These are phyloP conservation scores for Lasioglossum baleicum DNA, from an alignment of 1,140 invertebrate genomes.

Conservation along the genomic window DNA sequence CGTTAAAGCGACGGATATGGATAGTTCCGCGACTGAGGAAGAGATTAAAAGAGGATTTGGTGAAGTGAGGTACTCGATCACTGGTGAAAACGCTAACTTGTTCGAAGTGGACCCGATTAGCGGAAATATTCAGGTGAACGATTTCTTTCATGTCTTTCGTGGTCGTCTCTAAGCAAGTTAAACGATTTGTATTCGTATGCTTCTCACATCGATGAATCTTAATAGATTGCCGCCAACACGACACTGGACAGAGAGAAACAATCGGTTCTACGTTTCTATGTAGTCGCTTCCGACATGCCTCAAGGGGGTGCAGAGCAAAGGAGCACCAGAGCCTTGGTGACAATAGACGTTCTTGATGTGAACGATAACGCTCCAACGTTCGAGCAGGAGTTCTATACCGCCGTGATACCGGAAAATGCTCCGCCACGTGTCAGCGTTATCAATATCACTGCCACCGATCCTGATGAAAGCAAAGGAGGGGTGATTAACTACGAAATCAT, in stretches of 20 bases:
- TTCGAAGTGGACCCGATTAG: conserved; percentile 86
- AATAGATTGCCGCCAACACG: conserved; percentile 84
- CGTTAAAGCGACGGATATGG: conserved; percentile 86
- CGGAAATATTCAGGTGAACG: conserved; percentile 82
- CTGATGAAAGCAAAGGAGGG: conserved; percentile 86
- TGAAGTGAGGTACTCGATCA: conserved; percentile 84
- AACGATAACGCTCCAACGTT: conserved; percentile 89
- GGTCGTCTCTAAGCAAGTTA: too few species aligned
- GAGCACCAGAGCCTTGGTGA: conserved; percentile 82
- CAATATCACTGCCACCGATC: conserved; percentile 90
- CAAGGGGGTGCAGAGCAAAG: conserved; percentile 84
- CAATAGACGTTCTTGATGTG: conserved; percentile 88
- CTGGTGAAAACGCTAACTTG: conserved; percentile 86
- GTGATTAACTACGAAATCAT: conserved; percentile 85
- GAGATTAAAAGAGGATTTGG: conserved; percentile 85
- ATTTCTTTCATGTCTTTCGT: background rate
- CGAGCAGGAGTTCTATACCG: conserved; percentile 78
- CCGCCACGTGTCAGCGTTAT: conserved; percentile 83
- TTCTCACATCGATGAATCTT: background rate
- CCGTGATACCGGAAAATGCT: conserved; percentile 88
- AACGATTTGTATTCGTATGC: background rate
- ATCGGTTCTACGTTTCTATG: conserved; percentile 84
- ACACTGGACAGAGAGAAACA: conserved; percentile 88
- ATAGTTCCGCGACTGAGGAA: conserved; percentile 83
- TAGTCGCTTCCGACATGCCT: conserved; percentile 88